phyloP scores from a whole-genome alignment of 64 coral and sea anemone species.

The Stichodactyla mertensii region DNA sequence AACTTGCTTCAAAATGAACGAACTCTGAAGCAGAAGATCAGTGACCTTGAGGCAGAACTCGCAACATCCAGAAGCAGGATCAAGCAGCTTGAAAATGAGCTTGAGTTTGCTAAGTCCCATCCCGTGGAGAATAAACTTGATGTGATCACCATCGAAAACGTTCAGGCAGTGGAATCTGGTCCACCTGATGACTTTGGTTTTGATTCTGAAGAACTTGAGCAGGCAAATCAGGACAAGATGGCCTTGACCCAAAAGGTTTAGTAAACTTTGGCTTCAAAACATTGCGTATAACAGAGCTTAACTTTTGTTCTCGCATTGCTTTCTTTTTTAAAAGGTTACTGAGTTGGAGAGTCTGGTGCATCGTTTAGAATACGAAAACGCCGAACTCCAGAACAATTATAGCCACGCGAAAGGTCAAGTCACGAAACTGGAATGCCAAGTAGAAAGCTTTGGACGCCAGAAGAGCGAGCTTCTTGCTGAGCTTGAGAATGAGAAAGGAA shows the following conservation, averaged over 20 bases:
- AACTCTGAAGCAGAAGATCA: slow-evolving; percentile 43
- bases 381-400: slow-evolving; percentile 13
- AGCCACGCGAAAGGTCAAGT: slow-evolving; percentile 10
- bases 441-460: slow-evolving; percentile 20
- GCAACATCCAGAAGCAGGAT: neutral
- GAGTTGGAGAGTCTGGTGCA: slow-evolving; percentile 23
- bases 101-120: neutral
- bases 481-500: slow-evolving; percentile 46
- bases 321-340: slow-evolving; percentile 2
- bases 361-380: slow-evolving; percentile 18
- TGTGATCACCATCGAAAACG: slow-evolving; percentile 10
- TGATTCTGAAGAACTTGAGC: slow-evolving; percentile 27
- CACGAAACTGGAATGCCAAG: slow-evolving; percentile 22
- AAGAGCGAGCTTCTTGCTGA: slow-evolving; percentile 20
- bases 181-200: slow-evolving; percentile 5
- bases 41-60: slow-evolving; percentile 38
- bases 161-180: slow-evolving; percentile 1
- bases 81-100: slow-evolving; percentile 20
- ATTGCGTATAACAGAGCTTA: neutral
- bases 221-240: slow-evolving; percentile 26
- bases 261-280: neutral
- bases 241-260: neutral
- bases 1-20: slow-evolving; percentile 52
- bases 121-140: neutral
- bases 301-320: neutral